Base-by-base conservation (phyloP, 2,797 vertebrate species). In the Kryptolebias ocellatus region DNA sequence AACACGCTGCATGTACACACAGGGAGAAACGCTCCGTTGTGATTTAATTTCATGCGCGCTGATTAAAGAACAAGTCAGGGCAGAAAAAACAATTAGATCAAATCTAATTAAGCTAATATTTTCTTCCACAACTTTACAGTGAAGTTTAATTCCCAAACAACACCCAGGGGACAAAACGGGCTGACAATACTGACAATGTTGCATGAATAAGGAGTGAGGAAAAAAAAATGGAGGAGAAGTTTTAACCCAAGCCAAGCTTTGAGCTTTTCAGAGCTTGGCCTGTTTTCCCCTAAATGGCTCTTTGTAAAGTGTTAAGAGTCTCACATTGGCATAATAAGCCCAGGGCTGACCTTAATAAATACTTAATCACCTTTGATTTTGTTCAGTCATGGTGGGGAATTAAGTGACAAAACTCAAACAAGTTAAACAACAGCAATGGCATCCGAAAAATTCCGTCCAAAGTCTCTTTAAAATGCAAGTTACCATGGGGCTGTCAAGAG, bases 361-460 rank as follows among this genome's bases (percentile, higher is more conserved):
- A 88, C 83, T 84, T 83, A 84, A 91, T 87, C 76, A 44, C 64
- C 78, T 79, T 87, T 88, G 73, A 87, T 88, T 89, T 91, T 86
- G 81, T 87, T 88, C 87, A 85, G 87, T 87, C 84, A 84, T 52
- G 74, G 76, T 4, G 44, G 69, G 63, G 84, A 90, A 84, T 86
- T 86, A 86, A 85, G 83, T 85, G 89, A 87, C 88, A 90, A 80
- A 64, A 85, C 29, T 54, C 83, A 88, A 90, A 90, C 86, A 87
- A 82, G 81, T 84, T 89, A 89, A 90, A 91, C 86, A 90, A 91
- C 89, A 60, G 81, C 84, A 90, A 89, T 84, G 90, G 87, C 87
- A 91, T 92, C 78, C 74, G 64, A 91, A 91, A 91, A 78, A 92
- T 90, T 83, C 85, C 60, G 84, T 64, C 74, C 77, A 53, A 64